These are phyloP conservation scores for Glossophaga mutica DNA, from an alignment of 2,797 vertebrate species.

Conservation along the genomic window DNA sequence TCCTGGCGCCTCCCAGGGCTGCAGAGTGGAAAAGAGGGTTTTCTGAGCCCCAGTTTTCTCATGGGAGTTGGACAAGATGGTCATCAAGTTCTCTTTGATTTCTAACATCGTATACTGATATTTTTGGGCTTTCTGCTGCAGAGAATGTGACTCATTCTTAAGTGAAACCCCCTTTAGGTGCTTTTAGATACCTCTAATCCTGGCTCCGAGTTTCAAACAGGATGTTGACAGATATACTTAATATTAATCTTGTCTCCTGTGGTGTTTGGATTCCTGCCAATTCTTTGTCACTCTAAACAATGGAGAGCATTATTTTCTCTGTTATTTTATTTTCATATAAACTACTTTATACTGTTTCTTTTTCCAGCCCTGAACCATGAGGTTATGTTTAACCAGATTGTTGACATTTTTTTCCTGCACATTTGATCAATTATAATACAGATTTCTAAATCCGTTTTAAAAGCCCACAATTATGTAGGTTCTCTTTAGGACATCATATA, in stretches of 20 bases:
- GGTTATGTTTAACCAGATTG: constrained; percentile 34
- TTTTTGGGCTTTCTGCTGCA: constrained; percentile 17
- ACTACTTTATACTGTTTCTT: constrained; percentile 9
- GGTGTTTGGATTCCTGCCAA: constrained; percentile 54
- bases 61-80: not conserved
- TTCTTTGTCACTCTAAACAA: constrained; percentile 67
- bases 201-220: constrained; percentile 69
- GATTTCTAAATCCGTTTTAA: not conserved
- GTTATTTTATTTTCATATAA: constrained; percentile 29
- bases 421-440: not conserved
- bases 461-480: not conserved
- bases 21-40: not conserved
- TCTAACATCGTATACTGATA: not conserved
- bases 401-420: not conserved
- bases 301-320: constrained; percentile 60
- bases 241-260: constrained; percentile 66
- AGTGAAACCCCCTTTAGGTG: constrained; percentile 48
- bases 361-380: not conserved
- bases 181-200: constrained; percentile 56
- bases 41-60: not conserved
- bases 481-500: not conserved
- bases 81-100: not conserved
- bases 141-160: constrained; percentile 56
- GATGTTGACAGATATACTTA: constrained; percentile 72
- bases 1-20: not conserved